Percentiles rank a stretch among this genome's conserved stretches.
These are phyloP conservation scores for Drosophila mettleri DNA, from an alignment of 2,888 invertebrate genomes.

Conservation along the genomic window DNA sequence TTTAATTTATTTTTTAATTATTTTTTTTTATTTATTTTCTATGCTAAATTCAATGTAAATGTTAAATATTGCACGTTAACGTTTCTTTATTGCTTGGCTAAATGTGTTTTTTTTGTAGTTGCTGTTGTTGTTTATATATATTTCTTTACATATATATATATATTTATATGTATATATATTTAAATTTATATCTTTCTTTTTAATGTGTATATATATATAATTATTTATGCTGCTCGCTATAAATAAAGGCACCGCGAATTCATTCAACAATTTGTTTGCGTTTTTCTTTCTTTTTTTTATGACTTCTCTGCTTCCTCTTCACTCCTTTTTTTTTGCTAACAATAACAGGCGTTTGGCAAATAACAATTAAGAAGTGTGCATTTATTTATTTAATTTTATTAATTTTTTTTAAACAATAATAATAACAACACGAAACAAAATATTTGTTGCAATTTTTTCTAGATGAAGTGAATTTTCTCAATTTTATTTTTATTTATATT, in stretches of 20 bases:
- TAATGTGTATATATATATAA: constrained; percentile 32
- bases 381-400: constrained; percentile 10
- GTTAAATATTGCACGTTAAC: constrained; percentile 80
- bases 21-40: constrained; percentile 3
- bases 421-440: constrained; percentile 44
- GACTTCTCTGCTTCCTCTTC: constrained; percentile 22
- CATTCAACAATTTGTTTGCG: constrained; percentile 75
- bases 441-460: constrained; percentile 17
- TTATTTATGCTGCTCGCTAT: constrained; percentile 76
- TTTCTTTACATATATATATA: constrained; percentile 24
- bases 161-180: constrained; percentile 22
- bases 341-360: constrained; percentile 63
- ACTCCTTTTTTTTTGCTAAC: constrained; percentile 47
- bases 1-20: neutral
- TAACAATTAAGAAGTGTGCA: constrained; percentile 42
- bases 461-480: constrained; percentile 9
- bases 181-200: constrained; percentile 16
- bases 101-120: constrained; percentile 48
- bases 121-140: constrained; percentile 32
- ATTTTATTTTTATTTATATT: constrained; percentile 43
- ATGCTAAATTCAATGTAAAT: constrained; percentile 66
- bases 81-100: constrained; percentile 72
- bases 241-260: constrained; percentile 84
- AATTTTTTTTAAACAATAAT: constrained; percentile 20
- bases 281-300: constrained; percentile 18